These are phyloP conservation scores for Aphelenchoides besseyi DNA, from an alignment of 1,140 invertebrate species.

Conservation along the genomic window DNA sequence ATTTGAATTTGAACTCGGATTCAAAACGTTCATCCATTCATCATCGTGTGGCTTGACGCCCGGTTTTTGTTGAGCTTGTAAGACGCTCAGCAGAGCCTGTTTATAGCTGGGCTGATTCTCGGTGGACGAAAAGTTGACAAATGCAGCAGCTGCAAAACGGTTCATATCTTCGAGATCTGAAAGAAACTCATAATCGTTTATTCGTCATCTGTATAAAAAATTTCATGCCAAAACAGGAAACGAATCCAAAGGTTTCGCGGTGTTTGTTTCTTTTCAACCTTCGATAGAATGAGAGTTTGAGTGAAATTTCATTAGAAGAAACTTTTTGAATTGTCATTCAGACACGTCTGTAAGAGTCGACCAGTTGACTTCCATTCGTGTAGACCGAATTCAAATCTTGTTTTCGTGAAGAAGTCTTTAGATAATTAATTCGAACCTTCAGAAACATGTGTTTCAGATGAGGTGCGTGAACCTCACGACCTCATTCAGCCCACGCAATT, in stretches of 20 bases:
- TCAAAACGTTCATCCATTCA: conserved; percentile 8
- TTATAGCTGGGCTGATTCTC: conserved; percentile 16
- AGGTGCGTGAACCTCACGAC: background rate
- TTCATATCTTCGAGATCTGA: conserved; percentile 14
- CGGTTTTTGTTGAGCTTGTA: conserved; percentile 12
- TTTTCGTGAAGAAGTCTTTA: background rate
- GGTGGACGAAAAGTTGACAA: background rate
- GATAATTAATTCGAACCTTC: background rate
- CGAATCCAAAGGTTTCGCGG: background rate
- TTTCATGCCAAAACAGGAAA: background rate
- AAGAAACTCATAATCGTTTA: background rate
- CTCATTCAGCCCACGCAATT: background rate
- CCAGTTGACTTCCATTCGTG: background rate
- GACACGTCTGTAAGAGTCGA: background rate
- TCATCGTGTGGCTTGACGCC: conserved; percentile 14
- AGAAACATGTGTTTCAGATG: background rate
- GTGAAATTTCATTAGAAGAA: background rate
- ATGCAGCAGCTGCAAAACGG: conserved; percentile 16
- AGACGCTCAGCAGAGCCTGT: conserved; percentile 7
- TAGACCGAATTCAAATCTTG: background rate
- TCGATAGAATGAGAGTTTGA: too few species aligned
- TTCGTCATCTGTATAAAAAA: background rate
- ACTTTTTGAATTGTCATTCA: background rate
- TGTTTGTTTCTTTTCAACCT: too few species aligned
- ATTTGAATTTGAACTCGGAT: too few species aligned